phyloP scores from a whole-genome alignment of 92 coral and sea anemone species.

The Epizoanthus scotinus region DNA sequence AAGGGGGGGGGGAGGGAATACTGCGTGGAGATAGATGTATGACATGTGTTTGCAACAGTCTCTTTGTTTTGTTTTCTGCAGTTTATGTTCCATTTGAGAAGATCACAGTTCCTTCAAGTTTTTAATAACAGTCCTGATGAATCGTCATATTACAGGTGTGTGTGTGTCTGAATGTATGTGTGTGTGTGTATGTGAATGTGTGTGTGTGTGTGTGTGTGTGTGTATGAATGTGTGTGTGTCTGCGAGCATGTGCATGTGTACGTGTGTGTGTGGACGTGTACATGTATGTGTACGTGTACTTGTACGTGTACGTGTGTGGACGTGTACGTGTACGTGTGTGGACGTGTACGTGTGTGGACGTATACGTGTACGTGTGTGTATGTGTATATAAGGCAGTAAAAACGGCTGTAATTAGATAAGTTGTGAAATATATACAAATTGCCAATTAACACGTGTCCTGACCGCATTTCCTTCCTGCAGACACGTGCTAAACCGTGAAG shows the following conservation, averaged over 20 bases:
- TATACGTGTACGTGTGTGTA: neutral
- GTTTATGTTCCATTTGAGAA: slow-evolving; percentile 98
- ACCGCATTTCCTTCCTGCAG: slow-evolving; percentile 31
- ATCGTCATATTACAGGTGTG: slow-evolving; percentile 94
- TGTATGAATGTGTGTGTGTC: too few relatives aligned
- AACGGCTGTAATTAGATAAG: too few relatives aligned
- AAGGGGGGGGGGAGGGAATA: too few relatives aligned
- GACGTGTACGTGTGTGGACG: neutral
- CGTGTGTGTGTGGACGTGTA: too few relatives aligned
- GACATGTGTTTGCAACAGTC: neutral
- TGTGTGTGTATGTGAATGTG: too few relatives aligned
- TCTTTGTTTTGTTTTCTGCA: slow-evolving; percentile 30
- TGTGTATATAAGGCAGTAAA: too few relatives aligned
- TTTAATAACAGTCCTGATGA: slow-evolving; percentile 99
- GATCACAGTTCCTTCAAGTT: slow-evolving; percentile 97
- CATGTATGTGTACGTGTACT: neutral
- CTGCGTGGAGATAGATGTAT: neutral
- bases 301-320: too few relatives aligned
- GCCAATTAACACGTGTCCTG: neutral
- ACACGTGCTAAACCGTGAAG: slow-evolving; percentile 95
- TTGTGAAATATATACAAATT: too few relatives aligned
- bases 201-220: too few relatives aligned
- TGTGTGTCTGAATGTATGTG: too few relatives aligned
- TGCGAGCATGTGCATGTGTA: too few relatives aligned
- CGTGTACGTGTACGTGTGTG: neutral